phyloP scores from a whole-genome alignment of 1,140 invertebrate species.

The Euura lappo region DNA sequence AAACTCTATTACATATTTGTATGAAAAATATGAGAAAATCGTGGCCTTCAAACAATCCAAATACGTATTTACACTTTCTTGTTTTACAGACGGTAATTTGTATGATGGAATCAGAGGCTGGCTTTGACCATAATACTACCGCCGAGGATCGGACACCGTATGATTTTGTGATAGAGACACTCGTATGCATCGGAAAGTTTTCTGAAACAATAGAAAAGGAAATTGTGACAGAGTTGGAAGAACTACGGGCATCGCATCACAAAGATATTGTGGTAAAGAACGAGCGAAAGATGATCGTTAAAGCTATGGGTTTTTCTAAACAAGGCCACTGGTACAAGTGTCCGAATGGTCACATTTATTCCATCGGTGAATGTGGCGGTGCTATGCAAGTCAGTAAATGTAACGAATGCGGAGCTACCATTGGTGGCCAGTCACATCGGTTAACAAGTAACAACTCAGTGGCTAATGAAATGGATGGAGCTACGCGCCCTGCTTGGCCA shows the following conservation, averaged over 20 bases:
- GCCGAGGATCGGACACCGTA: not conserved
- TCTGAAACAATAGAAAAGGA: not conserved
- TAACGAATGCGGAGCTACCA: constrained; percentile 56
- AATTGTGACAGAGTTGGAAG: not conserved
- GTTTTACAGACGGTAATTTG: constrained; percentile 16
- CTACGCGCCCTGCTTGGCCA: constrained; percentile 36
- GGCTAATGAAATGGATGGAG: constrained; percentile 55
- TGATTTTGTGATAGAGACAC: not conserved
- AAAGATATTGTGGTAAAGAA: constrained; percentile 44
- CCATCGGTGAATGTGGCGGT: constrained; percentile 64
- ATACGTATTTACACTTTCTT: not conserved
- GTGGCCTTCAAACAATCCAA: too few relatives aligned
- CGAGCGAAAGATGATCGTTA: constrained; percentile 56
- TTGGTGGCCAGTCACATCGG: constrained; percentile 59
- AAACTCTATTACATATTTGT: not conserved
- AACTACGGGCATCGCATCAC: not conserved
- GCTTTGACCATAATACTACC: not conserved
- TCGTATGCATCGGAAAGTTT: not conserved
- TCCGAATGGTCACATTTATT: constrained; percentile 65
- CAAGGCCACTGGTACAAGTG: constrained; percentile 66
- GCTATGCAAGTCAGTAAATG: constrained; percentile 57
- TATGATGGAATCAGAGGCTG: constrained; percentile 3
- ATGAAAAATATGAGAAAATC: not conserved
- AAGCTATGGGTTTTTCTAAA: constrained; percentile 51
- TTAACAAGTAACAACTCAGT: constrained; percentile 50